These are phyloP conservation scores for Sylvicapra grimmia DNA, from an alignment of 2,113 vertebrate genomes.

Conservation along the genomic window DNA sequence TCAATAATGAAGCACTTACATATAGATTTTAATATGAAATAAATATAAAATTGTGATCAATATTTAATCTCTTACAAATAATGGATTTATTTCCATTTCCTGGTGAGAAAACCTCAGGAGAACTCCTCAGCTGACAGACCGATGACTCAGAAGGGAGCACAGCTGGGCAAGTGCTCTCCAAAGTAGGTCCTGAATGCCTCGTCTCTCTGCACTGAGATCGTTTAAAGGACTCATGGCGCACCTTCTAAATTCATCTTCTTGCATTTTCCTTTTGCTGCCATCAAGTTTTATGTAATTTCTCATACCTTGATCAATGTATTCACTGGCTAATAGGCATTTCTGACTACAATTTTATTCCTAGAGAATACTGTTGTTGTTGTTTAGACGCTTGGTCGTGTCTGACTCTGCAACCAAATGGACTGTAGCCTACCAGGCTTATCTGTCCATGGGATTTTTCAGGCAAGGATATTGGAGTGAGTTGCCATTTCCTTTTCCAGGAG, in stretches of 20 bases:
- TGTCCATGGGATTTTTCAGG: neutral
- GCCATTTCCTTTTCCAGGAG: neutral
- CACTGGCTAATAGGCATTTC: neutral
- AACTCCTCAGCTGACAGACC: neutral
- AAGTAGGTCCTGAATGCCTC: neutral
- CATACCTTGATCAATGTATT: neutral
- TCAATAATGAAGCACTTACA: constrained; percentile 57
- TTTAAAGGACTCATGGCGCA: neutral
- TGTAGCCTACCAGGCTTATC: neutral
- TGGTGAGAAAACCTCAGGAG: constrained; percentile 56
- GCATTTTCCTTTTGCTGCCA: neutral
- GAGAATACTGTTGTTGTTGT: neutral
- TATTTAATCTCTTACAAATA: constrained; percentile 70
- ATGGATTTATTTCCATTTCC: constrained; percentile 69
- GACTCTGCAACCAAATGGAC: neutral
- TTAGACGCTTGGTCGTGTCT: neutral
- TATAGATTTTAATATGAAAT: constrained; percentile 68
- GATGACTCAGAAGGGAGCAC: constrained; percentile 14
- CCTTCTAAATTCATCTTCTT: neutral
- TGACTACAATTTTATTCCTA: neutral
- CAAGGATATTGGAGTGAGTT: neutral
- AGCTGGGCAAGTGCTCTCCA: neutral
- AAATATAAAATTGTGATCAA: constrained; percentile 69
- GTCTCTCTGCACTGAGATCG: neutral
- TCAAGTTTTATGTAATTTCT: neutral